Conservation (phyloP, 92 coral and sea anemone species). For the Phenganax stokvisi region DNA sequence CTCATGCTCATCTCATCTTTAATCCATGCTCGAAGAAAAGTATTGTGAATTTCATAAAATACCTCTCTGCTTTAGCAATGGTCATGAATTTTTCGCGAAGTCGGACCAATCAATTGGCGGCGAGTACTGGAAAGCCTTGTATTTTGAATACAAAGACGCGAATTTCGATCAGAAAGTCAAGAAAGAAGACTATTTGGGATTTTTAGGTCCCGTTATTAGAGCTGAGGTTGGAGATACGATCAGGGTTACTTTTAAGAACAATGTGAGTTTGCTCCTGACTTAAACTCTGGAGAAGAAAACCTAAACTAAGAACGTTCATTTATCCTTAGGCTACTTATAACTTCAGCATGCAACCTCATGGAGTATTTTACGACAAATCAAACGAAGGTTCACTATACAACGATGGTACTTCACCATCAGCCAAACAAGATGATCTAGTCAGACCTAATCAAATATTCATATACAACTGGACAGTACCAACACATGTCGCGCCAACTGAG, state of each 20-base stretch:
- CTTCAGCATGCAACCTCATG: conserved; percentile 87
- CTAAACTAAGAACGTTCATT: not conserved
- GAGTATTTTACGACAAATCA: conserved; percentile 80
- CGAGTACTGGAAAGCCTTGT: conserved; percentile 66
- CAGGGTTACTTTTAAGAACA: conserved; percentile 64
- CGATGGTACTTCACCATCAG: conserved; percentile 63
- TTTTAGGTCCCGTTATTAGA: conserved; percentile 79
- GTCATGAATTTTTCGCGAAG: conserved; percentile 65
- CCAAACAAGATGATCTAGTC: conserved; percentile 68
- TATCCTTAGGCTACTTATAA: conserved; percentile 58
- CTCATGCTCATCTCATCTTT: not conserved
- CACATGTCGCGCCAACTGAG: conserved; percentile 67
- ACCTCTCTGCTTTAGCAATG: conserved; percentile 52
- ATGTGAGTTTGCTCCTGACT: conserved; percentile 41
- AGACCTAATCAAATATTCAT: conserved; percentile 57
- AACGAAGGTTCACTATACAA: conserved; percentile 78
- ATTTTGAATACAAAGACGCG: conserved; percentile 61
- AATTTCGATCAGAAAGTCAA: conserved; percentile 45
- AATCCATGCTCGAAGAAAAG: too few species aligned
- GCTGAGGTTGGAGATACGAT: conserved; percentile 90
- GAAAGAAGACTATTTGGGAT: conserved; percentile 60
- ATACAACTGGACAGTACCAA: conserved; percentile 81
- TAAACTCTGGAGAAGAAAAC: not conserved
- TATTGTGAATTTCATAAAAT: not conserved
- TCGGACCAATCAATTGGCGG: conserved; percentile 76